Conservation (phyloP, 2,113 vertebrate species). For the Colinus virginianus region DNA sequence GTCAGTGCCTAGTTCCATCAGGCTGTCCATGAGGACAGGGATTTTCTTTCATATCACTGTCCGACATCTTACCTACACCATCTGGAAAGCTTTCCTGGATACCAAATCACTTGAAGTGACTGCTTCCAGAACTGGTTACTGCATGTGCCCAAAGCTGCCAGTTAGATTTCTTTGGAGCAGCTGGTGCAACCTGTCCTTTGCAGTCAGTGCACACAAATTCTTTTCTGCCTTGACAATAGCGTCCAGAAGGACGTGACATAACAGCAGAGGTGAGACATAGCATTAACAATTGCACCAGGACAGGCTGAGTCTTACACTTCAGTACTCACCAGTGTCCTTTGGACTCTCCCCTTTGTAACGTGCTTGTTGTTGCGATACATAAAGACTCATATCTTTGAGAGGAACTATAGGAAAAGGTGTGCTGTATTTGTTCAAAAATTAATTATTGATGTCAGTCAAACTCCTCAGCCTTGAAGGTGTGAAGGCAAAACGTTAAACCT, state of each 20-base stretch:
- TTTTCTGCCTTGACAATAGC: neutral
- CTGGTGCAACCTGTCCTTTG: neutral
- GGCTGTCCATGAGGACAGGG: neutral
- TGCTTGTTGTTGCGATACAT: neutral
- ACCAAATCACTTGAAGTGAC: neutral
- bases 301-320: neutral
- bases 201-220: neutral
- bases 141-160: neutral
- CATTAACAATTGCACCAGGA: neutral
- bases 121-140: neutral
- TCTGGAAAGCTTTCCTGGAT: neutral
- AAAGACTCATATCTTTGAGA: constrained; percentile 3
- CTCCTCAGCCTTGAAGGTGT: constrained; percentile 20
- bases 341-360: neutral
- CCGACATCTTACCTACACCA: neutral
- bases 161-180: neutral
- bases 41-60: neutral
- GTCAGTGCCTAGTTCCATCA: neutral
- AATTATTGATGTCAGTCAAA: constrained; percentile 52
- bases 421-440: constrained; percentile 59
- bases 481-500: constrained; percentile 33
- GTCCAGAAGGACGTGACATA: neutral
- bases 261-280: neutral
- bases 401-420: constrained; percentile 22
- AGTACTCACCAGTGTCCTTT: neutral